Evolutionary conservation across 2,888 invertebrate species (phyloP).

Genomic region (Sylvicola fuscatus): DNA sequence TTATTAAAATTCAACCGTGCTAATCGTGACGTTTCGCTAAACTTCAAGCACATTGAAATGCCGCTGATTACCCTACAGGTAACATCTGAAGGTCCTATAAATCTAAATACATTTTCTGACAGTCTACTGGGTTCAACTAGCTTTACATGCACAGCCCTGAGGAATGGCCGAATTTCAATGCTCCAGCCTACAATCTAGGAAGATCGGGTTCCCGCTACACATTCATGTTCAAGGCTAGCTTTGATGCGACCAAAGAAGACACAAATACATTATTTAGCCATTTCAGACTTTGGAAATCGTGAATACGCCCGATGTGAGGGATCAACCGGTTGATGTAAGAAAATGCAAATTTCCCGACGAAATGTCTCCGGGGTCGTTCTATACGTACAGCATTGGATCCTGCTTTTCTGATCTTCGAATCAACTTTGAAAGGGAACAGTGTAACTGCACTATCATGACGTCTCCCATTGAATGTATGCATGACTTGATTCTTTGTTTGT

Average conservation of each 20-base stretch:
- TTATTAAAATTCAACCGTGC: not conserved
- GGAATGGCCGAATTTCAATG: constrained; percentile 16
- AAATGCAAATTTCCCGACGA: constrained; percentile 17
- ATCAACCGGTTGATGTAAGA: constrained; percentile 10
- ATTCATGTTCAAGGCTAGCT: too few species aligned
- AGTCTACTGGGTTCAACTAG: too few species aligned
- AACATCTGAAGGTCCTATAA: too few species aligned
- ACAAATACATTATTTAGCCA: not conserved
- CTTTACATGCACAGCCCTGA: constrained; percentile 18
- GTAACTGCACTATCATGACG: constrained; percentile 16
- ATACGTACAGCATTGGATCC: constrained; percentile 13
- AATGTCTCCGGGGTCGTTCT: constrained; percentile 1
- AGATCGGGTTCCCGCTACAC: too few species aligned
- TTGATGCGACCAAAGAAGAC: not conserved
- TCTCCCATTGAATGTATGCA: constrained; percentile 12
- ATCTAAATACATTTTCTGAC: too few species aligned
- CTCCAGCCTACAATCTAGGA: too few species aligned
- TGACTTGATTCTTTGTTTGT: too few species aligned
- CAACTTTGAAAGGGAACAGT: constrained; percentile 12
- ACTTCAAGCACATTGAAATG: not conserved
- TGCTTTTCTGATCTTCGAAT: constrained; percentile 15
- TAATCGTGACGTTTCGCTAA: not conserved
- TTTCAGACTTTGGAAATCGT: constrained; percentile 14
- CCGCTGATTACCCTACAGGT: not conserved
- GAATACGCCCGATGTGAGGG: constrained; percentile 12